Percentiles rank a stretch among this genome's conserved stretches.
phyloP scores from a whole-genome alignment of 2,888 invertebrate species.

The Axea sp. region DNA sequence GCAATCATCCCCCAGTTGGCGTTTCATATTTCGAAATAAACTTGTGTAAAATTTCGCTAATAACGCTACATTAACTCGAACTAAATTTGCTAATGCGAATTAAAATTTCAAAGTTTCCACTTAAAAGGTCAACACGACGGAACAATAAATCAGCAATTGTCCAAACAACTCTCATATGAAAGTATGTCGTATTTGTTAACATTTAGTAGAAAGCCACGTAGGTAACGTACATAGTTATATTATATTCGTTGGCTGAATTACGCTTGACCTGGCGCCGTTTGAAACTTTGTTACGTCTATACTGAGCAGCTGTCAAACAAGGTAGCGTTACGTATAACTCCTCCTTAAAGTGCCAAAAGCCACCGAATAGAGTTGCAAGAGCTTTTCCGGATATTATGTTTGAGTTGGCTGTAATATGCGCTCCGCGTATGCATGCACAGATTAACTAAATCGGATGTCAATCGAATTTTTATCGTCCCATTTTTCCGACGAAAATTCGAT shows the following conservation, averaged over 20 bases:
- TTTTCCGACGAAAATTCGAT: slow-evolving; percentile 10
- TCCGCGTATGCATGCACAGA: slow-evolving; percentile 46
- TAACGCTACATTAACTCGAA: not conserved
- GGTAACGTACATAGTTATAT: slow-evolving; percentile 35
- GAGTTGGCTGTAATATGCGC: slow-evolving; percentile 76
- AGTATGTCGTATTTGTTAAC: slow-evolving; percentile 23
- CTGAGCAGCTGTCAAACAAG: slow-evolving; percentile 75
- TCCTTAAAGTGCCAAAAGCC: slow-evolving; percentile 63
- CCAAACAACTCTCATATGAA: not conserved
- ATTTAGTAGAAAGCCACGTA: slow-evolving; percentile 15
- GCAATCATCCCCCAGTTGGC: too few species aligned
- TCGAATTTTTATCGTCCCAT: too few species aligned
- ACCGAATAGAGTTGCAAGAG: slow-evolving; percentile 74
- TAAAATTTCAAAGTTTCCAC: not conserved
- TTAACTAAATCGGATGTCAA: too few species aligned
- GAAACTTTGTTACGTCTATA: slow-evolving; percentile 72
- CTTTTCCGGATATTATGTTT: slow-evolving; percentile 78
- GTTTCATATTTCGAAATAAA: too few species aligned
- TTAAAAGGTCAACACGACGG: not conserved
- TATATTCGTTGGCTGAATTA: slow-evolving; percentile 49
- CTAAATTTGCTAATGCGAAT: not conserved
- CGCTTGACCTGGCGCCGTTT: slow-evolving; percentile 58
- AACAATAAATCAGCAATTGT: slow-evolving; percentile 1
- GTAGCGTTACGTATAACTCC: slow-evolving; percentile 66
- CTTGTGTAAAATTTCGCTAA: too few species aligned